phyloP scores from a whole-genome alignment of 1,140 invertebrate species.

The Heliconius hermathena region DNA sequence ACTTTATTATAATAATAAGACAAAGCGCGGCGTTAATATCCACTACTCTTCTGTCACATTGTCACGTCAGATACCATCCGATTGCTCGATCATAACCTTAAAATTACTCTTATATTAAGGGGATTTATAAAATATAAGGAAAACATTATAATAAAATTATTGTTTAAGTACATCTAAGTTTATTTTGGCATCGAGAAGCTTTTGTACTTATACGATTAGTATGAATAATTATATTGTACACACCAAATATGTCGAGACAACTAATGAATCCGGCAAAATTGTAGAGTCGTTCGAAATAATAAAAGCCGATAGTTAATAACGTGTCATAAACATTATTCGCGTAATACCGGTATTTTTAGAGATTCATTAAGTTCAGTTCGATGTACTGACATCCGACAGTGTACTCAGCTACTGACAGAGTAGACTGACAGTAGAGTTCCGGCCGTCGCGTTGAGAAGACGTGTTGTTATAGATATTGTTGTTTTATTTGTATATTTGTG shows the following conservation, averaged over 20 bases:
- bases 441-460: conserved; percentile 13
- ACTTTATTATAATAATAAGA: not conserved
- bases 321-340: conserved; percentile 13
- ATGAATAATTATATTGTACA: not conserved
- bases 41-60: too few relatives aligned
- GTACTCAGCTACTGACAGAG: too few relatives aligned
- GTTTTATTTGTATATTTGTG: not conserved
- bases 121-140: not conserved
- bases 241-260: not conserved
- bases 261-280: not conserved
- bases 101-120: too few relatives aligned
- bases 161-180: not conserved
- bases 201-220: not conserved
- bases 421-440: conserved; percentile 24
- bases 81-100: too few relatives aligned
- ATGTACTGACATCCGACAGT: conserved; percentile 10
- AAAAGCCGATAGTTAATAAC: not conserved
- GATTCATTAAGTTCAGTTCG: conserved; percentile 43
- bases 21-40: too few relatives aligned
- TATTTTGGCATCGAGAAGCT: not conserved
- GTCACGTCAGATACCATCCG: too few relatives aligned
- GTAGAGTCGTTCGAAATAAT: not conserved
- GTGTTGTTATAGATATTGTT: conserved; percentile 16
- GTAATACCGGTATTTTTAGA: conserved; percentile 48
- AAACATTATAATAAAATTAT: not conserved